Evolutionary conservation across 1,140 invertebrate species (phyloP), one percentile per base, ranked within the genome.

Genomic region (Diorhabda sublineata): DNA sequence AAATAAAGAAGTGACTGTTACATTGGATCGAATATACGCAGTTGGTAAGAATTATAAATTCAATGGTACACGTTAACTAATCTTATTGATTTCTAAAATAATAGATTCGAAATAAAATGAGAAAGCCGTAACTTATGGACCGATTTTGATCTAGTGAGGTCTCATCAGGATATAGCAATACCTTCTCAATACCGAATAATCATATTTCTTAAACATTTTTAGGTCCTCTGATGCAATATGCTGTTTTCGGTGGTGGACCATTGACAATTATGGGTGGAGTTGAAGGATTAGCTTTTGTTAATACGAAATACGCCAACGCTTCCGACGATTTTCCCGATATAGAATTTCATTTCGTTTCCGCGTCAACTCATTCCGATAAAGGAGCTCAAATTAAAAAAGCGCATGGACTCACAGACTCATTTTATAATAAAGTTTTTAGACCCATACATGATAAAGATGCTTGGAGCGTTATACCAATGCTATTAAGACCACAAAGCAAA

Each of bases 311-410:
- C 70, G 90, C 87, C 0, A 97, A 97, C 74, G 87, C 86, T 0
- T 86, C 90, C 0, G 85, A 94, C 3, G 94, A 97, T 77, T 96
- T 89, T 77, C 95, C 95, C 0, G 95, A 97, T 76, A 94, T 96
- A 26, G 94, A 97, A 73, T 90, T 97, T 70, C 95, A 96, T 79
- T 96, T 96, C 73, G 87, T 95, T n/a, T 94, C 93, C 0, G 94
- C 93, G 0, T 93, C 92, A 2, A 93, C 92, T 0, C 94, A 92
- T 76, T 94, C 93, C 0, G 95, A 97, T 73, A 92, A 91, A 0
- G 94, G 94, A 0, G 86, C 87, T 26, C 92, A 95, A 74, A 78
- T 95, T 5, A 85, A 91, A 9, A 94, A 93, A 81, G 89, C 90
- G 0, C 92, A 95, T 71, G 93, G 93, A 0, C 73, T 93, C 0